These are phyloP conservation scores for Microdon myrmicae DNA, from an alignment of 2,888 invertebrate species.

Conservation along the genomic window DNA sequence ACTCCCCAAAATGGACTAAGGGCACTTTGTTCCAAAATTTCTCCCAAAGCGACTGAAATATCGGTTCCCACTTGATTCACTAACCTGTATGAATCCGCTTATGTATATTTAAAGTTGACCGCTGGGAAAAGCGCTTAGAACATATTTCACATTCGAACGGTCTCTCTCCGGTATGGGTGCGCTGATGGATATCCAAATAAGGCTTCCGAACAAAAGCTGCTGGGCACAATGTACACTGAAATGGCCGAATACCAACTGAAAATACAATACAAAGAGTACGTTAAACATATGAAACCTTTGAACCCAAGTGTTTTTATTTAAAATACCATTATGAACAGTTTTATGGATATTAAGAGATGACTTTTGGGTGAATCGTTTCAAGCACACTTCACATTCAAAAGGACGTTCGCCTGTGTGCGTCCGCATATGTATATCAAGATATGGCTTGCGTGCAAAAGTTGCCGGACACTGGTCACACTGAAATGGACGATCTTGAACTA, in stretches of 20 bases:
- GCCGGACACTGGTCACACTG: conserved; percentile 69
- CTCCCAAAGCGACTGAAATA: too few species aligned
- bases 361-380: conserved; percentile 84
- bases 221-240: conserved; percentile 71
- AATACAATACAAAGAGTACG: conserved; percentile 11
- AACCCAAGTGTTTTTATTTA: neutral
- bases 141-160: conserved; percentile 58
- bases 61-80: conserved; percentile 58
- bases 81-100: conserved; percentile 79
- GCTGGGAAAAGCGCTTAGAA: conserved; percentile 82
- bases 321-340: conserved; percentile 56
- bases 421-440: conserved; percentile 74
- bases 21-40: too few species aligned
- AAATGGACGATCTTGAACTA: conserved; percentile 66
- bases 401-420: conserved; percentile 70
- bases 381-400: conserved; percentile 79
- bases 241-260: conserved; percentile 64
- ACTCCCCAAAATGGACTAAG: too few species aligned
- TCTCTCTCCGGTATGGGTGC: conserved; percentile 61
- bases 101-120: conserved; percentile 83
- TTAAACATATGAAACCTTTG: conserved; percentile 5
- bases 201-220: conserved; percentile 73
- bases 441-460: conserved; percentile 72
- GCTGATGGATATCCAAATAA: conserved; percentile 74
- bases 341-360: conserved; percentile 79